These are phyloP conservation scores for Tetragonula carbonaria DNA, from an alignment of 2,888 invertebrate species.

Conservation along the genomic window DNA sequence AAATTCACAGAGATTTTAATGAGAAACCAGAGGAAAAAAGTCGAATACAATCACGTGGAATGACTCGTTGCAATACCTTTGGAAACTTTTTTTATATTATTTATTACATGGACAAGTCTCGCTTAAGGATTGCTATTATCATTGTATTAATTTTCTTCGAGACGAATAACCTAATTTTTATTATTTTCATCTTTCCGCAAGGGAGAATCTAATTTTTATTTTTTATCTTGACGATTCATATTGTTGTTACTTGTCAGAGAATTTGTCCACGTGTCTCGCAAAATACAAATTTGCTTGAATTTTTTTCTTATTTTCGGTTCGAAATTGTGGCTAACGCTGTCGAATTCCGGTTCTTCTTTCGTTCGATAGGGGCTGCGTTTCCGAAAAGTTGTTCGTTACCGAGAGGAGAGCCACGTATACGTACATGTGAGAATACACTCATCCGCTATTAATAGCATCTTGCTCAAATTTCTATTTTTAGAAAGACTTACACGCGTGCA, in stretches of 20 bases:
- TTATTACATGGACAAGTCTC: background rate
- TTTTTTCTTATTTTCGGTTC: constrained; percentile 36
- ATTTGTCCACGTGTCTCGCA: background rate
- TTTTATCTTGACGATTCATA: too few species aligned
- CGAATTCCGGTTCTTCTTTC: constrained; percentile 56
- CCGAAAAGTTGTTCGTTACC: constrained; percentile 51
- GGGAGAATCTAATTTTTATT: too few species aligned
- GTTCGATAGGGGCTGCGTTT: constrained; percentile 42
- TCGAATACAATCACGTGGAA: background rate
- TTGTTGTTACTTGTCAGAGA: background rate
- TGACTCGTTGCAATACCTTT: background rate
- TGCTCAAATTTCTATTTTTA: constrained; percentile 85
- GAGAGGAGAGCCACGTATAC: constrained; percentile 54
- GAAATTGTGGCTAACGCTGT: constrained; percentile 27
- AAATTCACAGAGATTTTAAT: background rate
- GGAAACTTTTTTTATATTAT: too few species aligned
- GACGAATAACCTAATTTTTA: too few species aligned
- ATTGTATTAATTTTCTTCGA: background rate
- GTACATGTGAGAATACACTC: constrained; percentile 77
- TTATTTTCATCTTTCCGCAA: background rate
- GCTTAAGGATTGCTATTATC: background rate
- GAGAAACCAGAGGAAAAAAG: background rate
- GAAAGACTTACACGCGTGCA: constrained; percentile 65
- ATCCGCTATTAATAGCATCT: constrained; percentile 85
- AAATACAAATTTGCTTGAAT: background rate